Evolutionary conservation across 2,888 invertebrate species (phyloP), one percentile per base, ranked within the genome.

Genomic region (Gnatocerus cornutus): DNA sequence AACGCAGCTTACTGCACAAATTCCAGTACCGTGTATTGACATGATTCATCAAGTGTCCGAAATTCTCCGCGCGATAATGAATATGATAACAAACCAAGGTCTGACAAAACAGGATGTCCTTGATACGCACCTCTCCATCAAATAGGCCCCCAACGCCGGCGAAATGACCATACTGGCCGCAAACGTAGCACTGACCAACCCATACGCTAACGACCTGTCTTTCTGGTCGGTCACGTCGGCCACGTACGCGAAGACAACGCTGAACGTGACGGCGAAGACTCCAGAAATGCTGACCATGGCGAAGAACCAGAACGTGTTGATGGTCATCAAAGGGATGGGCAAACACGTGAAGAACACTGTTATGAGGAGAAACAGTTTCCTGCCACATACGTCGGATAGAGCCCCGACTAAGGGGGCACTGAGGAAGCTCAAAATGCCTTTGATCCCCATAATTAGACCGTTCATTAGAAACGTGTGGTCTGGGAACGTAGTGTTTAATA

Each of bases 391-490:
- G 87, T 99, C 99, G 21, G 98, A 98, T 53, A 99, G 88, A 1
- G 99, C 98, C 71, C 99, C 99, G 80, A 81, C 81, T 43, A 82
- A 56, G 0, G 99, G 99, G 69, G 99, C 99, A 81, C 95, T 95
- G 81, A 99, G 89, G 88, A 99, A 99, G 76, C 99, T 99, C 78
- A 99, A 87, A 79, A 99, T 92, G 80, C 99, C 99, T 64, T 82
- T 82, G 67, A 82, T 82, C 77, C 99, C 99, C 92, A 99, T 97
- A 82, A 99, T 98, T 78, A 99, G 89, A 71, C 99, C 99, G 90
- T 99, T 99, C 97, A 99, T 98, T 70, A 98, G 89, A 87, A 99
- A 99, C 82, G 98, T 99, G 86, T 99, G 98, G 85, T 97, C 94
- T 74, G 99, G 99, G 87, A 99, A 99, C 69, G 99, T 99, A 80